A percentile compares a stretch with the other conserved stretches of the same genome.
Conservation (phyloP, 64 coral and sea anemone genomes). For the Montipora cactus region DNA sequence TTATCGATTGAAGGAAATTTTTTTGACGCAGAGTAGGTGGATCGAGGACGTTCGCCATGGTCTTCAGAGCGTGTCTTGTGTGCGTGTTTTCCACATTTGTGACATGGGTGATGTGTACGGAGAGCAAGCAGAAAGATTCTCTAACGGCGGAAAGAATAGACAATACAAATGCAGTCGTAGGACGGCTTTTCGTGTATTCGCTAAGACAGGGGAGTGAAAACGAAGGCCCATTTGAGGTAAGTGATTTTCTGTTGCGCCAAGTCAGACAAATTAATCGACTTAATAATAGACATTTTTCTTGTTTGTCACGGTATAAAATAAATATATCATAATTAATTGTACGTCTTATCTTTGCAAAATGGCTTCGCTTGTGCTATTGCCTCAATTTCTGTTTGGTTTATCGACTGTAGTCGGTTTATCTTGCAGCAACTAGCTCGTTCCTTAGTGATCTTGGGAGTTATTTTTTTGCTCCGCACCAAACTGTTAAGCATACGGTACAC, state of each 20-base stretch:
- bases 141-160: not conserved
- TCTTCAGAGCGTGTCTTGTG: not conserved
- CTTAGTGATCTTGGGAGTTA: no score
- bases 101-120: not conserved
- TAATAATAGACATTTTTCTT: not conserved
- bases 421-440: not conserved
- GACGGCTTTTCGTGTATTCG: constrained; percentile 38
- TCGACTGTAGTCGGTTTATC: not conserved
- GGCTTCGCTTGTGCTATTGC: no score
- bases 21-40: not conserved
- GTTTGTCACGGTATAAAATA: not conserved
- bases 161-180: not conserved
- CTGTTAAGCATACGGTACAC: not conserved
- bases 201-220: not conserved
- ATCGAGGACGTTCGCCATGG: not conserved
- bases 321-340: not conserved
- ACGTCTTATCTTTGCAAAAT: not conserved
- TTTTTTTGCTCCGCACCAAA: not conserved
- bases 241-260: not conserved
- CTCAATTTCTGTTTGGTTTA: not conserved
- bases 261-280: no score
- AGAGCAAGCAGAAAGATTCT: not conserved
- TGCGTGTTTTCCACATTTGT: not conserved
- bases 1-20: not conserved
- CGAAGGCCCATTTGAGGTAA: not conserved